A percentile compares a stretch with the other conserved stretches of the same genome.
phyloP scores from a whole-genome alignment of 2,113 vertebrate genomes.

The Urocolius indicus region DNA sequence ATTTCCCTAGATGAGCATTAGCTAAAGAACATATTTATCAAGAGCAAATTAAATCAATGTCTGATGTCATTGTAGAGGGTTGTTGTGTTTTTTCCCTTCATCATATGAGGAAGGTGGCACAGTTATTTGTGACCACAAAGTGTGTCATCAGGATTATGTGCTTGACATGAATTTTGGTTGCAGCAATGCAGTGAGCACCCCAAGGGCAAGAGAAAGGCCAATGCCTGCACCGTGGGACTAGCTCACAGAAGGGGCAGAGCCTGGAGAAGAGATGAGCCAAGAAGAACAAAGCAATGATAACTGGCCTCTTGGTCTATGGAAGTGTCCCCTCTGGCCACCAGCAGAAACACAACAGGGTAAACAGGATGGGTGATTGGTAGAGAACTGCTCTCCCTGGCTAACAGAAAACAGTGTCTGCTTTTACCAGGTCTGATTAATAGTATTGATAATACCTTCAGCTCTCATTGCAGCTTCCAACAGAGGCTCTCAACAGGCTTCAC shows the following conservation, averaged over 20 bases:
- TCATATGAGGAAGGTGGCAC: background rate
- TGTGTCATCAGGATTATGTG: background rate
- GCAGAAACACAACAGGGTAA: background rate
- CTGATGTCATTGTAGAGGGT: background rate
- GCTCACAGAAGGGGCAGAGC: accelerated
- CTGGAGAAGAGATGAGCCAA: background rate
- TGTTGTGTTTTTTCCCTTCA: background rate
- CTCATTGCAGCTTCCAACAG: background rate
- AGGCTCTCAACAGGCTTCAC: background rate
- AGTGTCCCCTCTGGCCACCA: background rate
- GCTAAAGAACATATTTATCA: background rate
- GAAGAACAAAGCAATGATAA: too few species aligned
- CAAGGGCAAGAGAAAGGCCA: background rate
- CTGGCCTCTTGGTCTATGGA: background rate
- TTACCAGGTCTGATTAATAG: background rate
- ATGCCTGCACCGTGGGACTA: accelerated
- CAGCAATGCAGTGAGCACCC: background rate
- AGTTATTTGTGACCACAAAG: background rate
- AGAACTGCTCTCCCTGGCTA: background rate
- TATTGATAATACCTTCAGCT: background rate
- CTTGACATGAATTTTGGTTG: accelerated
- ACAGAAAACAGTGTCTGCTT: background rate
- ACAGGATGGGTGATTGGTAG: accelerated
- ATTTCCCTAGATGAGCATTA: accelerated
- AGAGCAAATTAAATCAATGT: background rate